Percentiles rank a stretch among this genome's conserved stretches.
These are phyloP conservation scores for Urophycis tenuis DNA, from an alignment of 2,797 vertebrate genomes.

Conservation along the genomic window DNA sequence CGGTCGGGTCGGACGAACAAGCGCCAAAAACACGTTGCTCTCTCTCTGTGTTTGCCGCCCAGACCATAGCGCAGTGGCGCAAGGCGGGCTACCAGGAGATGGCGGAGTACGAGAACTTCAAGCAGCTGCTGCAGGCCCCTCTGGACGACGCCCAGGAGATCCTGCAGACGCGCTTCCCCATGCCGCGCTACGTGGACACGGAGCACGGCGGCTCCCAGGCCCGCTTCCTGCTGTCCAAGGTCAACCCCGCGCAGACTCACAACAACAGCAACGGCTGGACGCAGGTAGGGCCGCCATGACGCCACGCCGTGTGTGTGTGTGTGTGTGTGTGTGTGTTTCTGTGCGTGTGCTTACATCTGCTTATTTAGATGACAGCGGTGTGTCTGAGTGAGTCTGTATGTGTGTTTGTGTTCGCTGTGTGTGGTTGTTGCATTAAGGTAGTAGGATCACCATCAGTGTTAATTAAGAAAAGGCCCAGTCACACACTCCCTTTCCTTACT, in stretches of 20 bases:
- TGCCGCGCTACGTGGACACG: conserved; percentile 92
- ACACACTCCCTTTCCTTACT: too few relatives aligned
- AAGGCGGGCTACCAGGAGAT: conserved; percentile 96
- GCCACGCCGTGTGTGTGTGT: neutral
- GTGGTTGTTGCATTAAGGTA: too few relatives aligned
- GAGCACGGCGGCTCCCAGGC: conserved; percentile 89
- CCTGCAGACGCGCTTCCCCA: conserved; percentile 89
- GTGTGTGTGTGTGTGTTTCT: neutral
- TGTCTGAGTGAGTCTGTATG: neutral
- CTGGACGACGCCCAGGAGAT: conserved; percentile 95
- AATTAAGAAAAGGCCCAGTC: too few relatives aligned
- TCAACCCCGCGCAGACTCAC: conserved; percentile 98
- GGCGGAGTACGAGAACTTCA: conserved; percentile 96
- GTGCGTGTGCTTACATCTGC: neutral
- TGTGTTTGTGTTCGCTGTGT: neutral
- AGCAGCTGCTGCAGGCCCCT: conserved; percentile 91
- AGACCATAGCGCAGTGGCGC: conserved; percentile 96
- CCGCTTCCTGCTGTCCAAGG: conserved; percentile 94
- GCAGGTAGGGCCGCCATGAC: conserved; percentile 80
- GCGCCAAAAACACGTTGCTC: too few relatives aligned
- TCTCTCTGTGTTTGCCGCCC: neutral
- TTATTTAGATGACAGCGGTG: too few relatives aligned
- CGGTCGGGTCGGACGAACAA: too few relatives aligned
- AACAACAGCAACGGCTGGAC: conserved; percentile 95
- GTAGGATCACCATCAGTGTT: too few relatives aligned